Base-by-base conservation (phyloP, 2,113 vertebrate genomes). In the Dasypus novemcinctus region DNA sequence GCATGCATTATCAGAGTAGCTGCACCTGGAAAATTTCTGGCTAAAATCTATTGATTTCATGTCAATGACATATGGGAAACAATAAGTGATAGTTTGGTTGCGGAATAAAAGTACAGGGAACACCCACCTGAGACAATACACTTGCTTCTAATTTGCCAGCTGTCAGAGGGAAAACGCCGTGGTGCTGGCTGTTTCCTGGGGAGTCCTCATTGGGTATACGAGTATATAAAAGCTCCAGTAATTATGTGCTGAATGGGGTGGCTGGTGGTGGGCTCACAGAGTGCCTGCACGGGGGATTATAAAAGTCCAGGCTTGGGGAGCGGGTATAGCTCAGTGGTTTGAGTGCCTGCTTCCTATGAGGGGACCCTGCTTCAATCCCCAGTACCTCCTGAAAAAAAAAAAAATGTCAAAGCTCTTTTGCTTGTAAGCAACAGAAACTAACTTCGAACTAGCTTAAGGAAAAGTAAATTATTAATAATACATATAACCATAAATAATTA, bases 1-100 rank as follows among this genome's bases (percentile, higher is more conserved):
- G 64, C 78, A n/a, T 11, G 11, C 20, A 13, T 43, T 68, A 46
- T 68, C 88, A 72, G 84, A 88, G 57, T 46, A 52, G 80, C 66
- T 74, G 78, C 78, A 88, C 88, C 93, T 89, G 93, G 95, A 85
- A 90, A 25, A 64, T 59, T 72, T 87, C 92, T 61, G 72, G 72
- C 57, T 85, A 74, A 64, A 64, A n/a, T 68, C 66, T 82, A 38
- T 80, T 82, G 85, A 92, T 92, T 69, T 75, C 27, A 72, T 43
- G 15, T 89, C 46, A 94, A 71, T 76, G 10, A 20, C 41, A 18
- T 57, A 84, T 57, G 54, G 76, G 83, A 84, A 93, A 59, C 57
- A 92, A 4, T 17, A 69, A 74, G 38, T 31, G 76, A 43, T 75
- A 49, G 78, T 79, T 90, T 85, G 7, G 78, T 74, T 89, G 87